Evolutionary conservation across 2,888 invertebrate genomes (phyloP).

Genomic region (Coenonympha glycerion): DNA sequence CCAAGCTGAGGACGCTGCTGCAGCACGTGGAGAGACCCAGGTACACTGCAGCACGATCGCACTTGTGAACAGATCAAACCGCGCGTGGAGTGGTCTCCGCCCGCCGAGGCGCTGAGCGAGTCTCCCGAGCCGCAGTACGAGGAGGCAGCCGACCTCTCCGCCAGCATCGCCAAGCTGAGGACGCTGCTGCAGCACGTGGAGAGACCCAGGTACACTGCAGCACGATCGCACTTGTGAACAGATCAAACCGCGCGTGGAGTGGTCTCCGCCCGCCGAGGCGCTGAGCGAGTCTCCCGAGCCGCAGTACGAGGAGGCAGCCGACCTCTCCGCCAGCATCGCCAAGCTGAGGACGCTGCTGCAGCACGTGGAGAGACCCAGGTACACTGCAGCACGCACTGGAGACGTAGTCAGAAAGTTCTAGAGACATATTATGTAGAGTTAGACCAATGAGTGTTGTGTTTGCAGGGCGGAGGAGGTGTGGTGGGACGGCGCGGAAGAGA

Average conservation of each 20-base stretch:
- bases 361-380: constrained; percentile 53
- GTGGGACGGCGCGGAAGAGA: constrained; percentile 65
- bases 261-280: constrained; percentile 16
- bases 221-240: too few species aligned
- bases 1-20: constrained; percentile 79
- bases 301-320: constrained; percentile 83
- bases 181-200: constrained; percentile 77
- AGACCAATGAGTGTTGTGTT: not conserved
- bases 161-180: constrained; percentile 81
- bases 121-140: constrained; percentile 84
- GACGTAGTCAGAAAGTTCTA: too few species aligned
- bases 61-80: constrained; percentile 6
- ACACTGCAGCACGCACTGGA: too few species aligned
- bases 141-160: constrained; percentile 82
- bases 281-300: constrained; percentile 78
- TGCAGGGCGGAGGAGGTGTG: constrained; percentile 44
- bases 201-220: constrained; percentile 35
- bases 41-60: too few species aligned
- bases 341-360: constrained; percentile 80
- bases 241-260: constrained; percentile 5
- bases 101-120: constrained; percentile 41
- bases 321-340: constrained; percentile 83
- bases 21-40: constrained; percentile 65
- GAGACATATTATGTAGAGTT: too few species aligned
- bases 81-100: constrained; percentile 14